Percentiles rank a stretch among this genome's conserved stretches.
These are phyloP conservation scores for Epinotia demarniana DNA, from an alignment of 2,888 invertebrate genomes.

Conservation along the genomic window DNA sequence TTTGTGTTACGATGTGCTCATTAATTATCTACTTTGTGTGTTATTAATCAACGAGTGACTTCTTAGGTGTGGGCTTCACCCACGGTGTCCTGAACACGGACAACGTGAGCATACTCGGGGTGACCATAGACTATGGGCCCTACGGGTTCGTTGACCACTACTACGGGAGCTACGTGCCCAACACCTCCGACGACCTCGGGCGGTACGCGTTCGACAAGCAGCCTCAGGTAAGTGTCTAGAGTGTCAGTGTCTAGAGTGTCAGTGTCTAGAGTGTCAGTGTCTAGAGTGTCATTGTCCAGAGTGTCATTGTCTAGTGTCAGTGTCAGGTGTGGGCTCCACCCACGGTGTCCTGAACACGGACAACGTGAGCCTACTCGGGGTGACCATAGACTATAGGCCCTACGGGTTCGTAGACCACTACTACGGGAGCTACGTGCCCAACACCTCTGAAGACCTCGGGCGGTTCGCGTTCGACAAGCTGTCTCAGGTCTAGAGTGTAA, in stretches of 20 bases:
- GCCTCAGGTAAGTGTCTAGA: conserved; percentile 63
- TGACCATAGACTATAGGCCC: conserved; percentile 89
- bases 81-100: conserved; percentile 87
- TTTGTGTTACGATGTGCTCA: no score
- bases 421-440: conserved; percentile 68
- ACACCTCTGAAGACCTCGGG: conserved; percentile 74
- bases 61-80: conserved; percentile 81
- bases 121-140: conserved; percentile 89
- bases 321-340: conserved; percentile 81
- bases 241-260: conserved; percentile 54
- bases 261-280: conserved; percentile 58
- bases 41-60: not conserved
- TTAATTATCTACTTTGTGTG: no score
- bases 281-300: no score
- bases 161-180: conserved; percentile 68
- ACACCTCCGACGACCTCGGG: conserved; percentile 74
- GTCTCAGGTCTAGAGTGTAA: conserved; percentile 68
- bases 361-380: conserved; percentile 85
- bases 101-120: conserved; percentile 85
- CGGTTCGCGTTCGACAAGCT: conserved; percentile 72
- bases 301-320: no score
- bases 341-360: conserved; percentile 87
- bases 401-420: conserved; percentile 76
- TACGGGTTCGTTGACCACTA: conserved; percentile 76
- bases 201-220: conserved; percentile 72